phyloP scores from a whole-genome alignment of 2,113 vertebrate species.

The Trichomycterus rosablanca region DNA sequence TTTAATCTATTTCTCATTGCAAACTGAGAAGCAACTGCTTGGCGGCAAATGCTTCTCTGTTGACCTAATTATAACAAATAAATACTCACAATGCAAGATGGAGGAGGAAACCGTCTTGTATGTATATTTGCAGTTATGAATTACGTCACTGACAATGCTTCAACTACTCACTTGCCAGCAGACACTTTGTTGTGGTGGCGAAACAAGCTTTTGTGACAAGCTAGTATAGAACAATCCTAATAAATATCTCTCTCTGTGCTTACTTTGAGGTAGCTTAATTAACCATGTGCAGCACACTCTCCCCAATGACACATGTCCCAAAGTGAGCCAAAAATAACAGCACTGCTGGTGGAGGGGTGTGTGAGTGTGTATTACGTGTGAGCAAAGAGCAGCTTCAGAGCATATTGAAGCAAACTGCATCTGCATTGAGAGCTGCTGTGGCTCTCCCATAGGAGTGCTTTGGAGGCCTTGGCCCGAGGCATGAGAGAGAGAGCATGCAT shows the following conservation, averaged over 20 bases:
- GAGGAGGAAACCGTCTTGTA: conserved; percentile 51
- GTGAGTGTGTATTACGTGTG: conserved; percentile 25
- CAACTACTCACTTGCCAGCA: conserved; percentile 43
- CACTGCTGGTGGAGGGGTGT: conserved; percentile 42
- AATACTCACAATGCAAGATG: conserved; percentile 49
- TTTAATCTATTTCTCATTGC: conserved; percentile 34
- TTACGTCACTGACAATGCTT: conserved; percentile 34
- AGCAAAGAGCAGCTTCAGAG: conserved; percentile 44
- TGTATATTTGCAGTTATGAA: conserved; percentile 51
- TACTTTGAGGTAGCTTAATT: conserved; percentile 68
- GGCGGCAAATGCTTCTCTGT: conserved; percentile 56
- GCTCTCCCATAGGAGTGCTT: conserved; percentile 64
- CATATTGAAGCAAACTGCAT: conserved; percentile 51
- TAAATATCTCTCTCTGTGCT: conserved; percentile 62
- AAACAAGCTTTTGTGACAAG: conserved; percentile 59
- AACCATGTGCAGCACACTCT: conserved; percentile 55
- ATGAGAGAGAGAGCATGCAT: conserved; percentile 35
- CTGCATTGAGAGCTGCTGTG: conserved; percentile 55
- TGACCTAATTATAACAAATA: conserved; percentile 64
- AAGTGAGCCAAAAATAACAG: conserved; percentile 67
- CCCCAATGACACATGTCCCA: conserved; percentile 62
- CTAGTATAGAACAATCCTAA: conserved; percentile 61
- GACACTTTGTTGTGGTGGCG: conserved; percentile 53
- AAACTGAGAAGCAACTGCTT: conserved; percentile 38
- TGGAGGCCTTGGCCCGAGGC: conserved; percentile 53